phyloP scores from a whole-genome alignment of 1,140 invertebrate species.

The Drosophila mauritiana region DNA sequence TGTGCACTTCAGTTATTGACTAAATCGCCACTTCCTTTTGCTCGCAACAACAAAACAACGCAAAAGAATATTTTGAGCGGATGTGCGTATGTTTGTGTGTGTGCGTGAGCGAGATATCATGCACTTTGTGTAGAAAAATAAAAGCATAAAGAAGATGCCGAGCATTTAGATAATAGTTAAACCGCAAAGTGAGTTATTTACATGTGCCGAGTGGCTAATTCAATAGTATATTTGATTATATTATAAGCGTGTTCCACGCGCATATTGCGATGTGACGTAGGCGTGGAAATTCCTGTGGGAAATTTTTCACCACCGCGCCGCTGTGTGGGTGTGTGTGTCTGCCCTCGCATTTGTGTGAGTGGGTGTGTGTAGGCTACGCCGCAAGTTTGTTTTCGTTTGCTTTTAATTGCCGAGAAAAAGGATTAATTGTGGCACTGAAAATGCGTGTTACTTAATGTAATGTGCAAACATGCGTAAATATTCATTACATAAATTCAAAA shows the following conservation, averaged over 20 bases:
- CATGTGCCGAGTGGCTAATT: not conserved
- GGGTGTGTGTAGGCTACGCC: constrained; percentile 28
- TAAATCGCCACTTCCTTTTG: not conserved
- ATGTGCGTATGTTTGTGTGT: constrained; percentile 8
- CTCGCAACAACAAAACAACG: constrained; percentile 8
- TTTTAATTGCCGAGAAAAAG: constrained; percentile 38
- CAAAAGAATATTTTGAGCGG: constrained; percentile 27
- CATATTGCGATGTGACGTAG: constrained; percentile 35
- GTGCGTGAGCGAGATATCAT: constrained; percentile 21
- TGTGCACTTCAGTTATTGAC: not conserved
- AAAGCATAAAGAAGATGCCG: constrained; percentile 21
- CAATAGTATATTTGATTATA: not conserved
- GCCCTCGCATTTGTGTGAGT: constrained; percentile 5
- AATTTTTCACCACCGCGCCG: constrained; percentile 32
- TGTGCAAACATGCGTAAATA: constrained; percentile 5
- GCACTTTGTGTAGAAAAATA: constrained; percentile 32
- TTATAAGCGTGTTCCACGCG: constrained; percentile 8
- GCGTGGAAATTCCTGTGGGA: constrained; percentile 52
- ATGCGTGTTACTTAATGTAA: constrained; percentile 19
- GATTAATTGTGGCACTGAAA: constrained; percentile 24
- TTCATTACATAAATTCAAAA: constrained; percentile 2
- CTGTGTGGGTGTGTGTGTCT: constrained; percentile 29
- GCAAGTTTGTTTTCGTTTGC: constrained; percentile 44
- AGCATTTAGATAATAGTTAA: constrained; percentile 15
- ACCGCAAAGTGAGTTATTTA: constrained; percentile 16